Evolutionary conservation across 2,797 vertebrate species (phyloP), one percentile per base, ranked within the genome.

Genomic region (Brotula barbata): DNA sequence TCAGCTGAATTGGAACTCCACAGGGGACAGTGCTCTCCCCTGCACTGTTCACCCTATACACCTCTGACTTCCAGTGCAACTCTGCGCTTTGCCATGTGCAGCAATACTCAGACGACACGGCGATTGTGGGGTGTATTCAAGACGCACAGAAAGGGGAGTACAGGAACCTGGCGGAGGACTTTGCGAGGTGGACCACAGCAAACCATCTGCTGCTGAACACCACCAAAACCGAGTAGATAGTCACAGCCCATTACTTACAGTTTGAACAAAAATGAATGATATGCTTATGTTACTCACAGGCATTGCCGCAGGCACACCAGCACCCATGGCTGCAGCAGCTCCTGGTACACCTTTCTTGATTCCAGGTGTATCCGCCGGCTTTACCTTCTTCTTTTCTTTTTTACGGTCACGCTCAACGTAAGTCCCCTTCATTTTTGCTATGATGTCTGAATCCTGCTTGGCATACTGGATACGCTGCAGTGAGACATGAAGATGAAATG

Each of bases 391-490:
- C 77, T 93, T 95, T 78, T 97, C 94, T 16, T 94, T 93, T 71
- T 97, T 97, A 5, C 94, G 92, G 61, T 97, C 95, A 3, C 95
- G 92, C 71, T 98, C 94, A 43, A 98, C 95, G 1, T 85, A 97
- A 0, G 95, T 97, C 8, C 95, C 95, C 73, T 98, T 98, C 94
- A 97, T 96, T 84, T 96, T 97, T 15, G 95, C 94, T 12, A 98
- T 97, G 64, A 97, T 95, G 78, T 97, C 95, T 0, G 95, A 98
- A 85, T 98, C 95, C 0, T 65, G 73, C 75, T 95, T 98, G 31
- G 95, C 77, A 3, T 96, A 97, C 58, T 96, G 95, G 62, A 97
- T 97, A 22, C 93, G 91, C 95, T 96, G 80, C 12, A 42, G 15
- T 11, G 31, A 5, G 16, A 52, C 5, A 66, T 0, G 16, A 7